Evolutionary conservation across 2,888 invertebrate species (phyloP), one percentile per base, ranked within the genome.

Genomic region (Alitta virens): DNA sequence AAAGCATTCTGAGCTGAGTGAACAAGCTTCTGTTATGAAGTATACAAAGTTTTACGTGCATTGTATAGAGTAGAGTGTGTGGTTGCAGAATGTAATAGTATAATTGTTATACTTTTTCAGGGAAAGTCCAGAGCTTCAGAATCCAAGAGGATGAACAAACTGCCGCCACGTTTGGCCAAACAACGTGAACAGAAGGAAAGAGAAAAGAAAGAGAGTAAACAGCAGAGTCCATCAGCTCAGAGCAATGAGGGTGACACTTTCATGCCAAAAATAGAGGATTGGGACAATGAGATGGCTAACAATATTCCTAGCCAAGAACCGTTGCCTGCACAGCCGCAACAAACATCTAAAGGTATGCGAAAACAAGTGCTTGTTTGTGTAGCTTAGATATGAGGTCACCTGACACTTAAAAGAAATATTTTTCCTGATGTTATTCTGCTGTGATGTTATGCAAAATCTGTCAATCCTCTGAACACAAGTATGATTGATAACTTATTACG

Each of bases 91-190:
- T 52, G 26, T 18, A n/a, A n/a, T n/a, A n/a, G n/a, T n/a, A n/a
- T n/a, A n/a, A 42, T 33, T 33, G 5, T 33, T 33, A 33, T 33
- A 12, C 7, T 33, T 27, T 12, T 21, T n/a, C 63, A 24, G 50
- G 21, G 16, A 65, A 61, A 59, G 66, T 7, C 57, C 46, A 24
- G 65, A 18, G 21, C 50, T 5, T 61, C 63, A 16, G 78, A 79
- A 21, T 68, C 75, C 25, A 72, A 75, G 3, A 85, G 88, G 49
- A 86, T 86, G 74, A 87, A 85, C 68, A 89, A 89, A 75, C 82
- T 91, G 51, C 88, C 91, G 0, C 91, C 91, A 1, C 86, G 92
- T 53, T 88, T 92, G 74, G 90, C 88, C 43, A 91, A 90, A 76
- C 90, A 90, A 77, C 85, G 88, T 54, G 86, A 87, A 71, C 85